Evolutionary conservation across 2,113 vertebrate species (phyloP), one percentile per base, ranked within the genome.

Genomic region (Hiodon tergisus): DNA sequence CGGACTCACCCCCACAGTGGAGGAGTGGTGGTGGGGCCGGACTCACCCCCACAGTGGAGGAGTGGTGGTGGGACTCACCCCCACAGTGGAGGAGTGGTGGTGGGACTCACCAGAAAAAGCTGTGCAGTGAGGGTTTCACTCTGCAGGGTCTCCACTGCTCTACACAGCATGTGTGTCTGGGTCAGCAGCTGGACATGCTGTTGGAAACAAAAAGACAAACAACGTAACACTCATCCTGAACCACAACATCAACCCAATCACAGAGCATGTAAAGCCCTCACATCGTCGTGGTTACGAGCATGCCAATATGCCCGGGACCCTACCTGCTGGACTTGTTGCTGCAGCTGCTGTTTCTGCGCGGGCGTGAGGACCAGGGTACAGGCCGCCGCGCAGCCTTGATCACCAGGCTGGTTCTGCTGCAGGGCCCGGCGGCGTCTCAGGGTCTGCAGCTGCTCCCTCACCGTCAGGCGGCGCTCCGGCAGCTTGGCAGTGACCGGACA

Each of bases 291-390:
- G 16, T 14, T 57, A 13, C 13, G 1, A 3, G 6, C 65, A 51
- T 6, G 50, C 54, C 13, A 13, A 2, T 7, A 2, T 1, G n/a
- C n/a, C 31, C n/a, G 31, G 5, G 50, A 11, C 14, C 46, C n/a
- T 74, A 96, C 97, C 94, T 99, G 97, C 67, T 96, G 95, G 73
- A 97, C 88, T 13, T 99, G 96, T 81, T 98, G 96, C 84, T 94
- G 89, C 0, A 99, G 93, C 58, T 89, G 77, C 59, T 13, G 83
- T 46, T 86, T 92, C 72, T 97, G 95, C 0, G 2, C 47, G 0
- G 1, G 2, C 4, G 89, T 89, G 72, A 98, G 76, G 6, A 13
- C 81, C 58, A 83, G 70, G 14, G 66, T 83, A 78, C 9, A 76
- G 76, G 79, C 70, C 46, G 31, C 73, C 65, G 4, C 31, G 8